These are phyloP conservation scores for Triplophysa tibetana DNA, from an alignment of 2,113 vertebrate species.

Conservation along the genomic window DNA sequence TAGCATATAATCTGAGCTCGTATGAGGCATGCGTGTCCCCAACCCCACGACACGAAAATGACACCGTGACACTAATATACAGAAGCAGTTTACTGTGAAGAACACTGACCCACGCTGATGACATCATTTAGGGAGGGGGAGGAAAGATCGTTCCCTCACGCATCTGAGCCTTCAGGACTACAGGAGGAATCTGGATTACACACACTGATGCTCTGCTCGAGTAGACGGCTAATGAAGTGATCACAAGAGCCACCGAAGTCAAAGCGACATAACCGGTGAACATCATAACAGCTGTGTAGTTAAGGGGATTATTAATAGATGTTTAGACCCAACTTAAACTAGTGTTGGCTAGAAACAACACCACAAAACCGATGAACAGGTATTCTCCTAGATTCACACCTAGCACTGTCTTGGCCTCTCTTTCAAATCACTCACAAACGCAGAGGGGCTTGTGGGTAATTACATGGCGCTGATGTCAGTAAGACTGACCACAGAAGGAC, in stretches of 20 bases:
- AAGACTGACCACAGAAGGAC: slow-evolving; percentile 8
- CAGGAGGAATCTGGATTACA: neutral
- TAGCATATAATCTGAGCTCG: neutral
- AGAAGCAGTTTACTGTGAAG: slow-evolving; percentile 22
- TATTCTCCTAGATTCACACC: neutral
- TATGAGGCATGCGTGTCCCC: slow-evolving; percentile 24
- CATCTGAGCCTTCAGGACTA: neutral
- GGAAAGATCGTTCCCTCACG: neutral
- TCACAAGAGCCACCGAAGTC: too few species aligned
- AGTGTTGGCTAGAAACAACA: neutral
- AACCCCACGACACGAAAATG: slow-evolving; percentile 14
- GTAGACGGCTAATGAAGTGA: too few species aligned
- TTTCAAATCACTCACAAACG: neutral
- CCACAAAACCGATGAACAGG: slow-evolving; percentile 8
- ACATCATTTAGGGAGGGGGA: slow-evolving; percentile 20
- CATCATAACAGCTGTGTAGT: too few species aligned
- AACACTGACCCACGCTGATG: slow-evolving; percentile 26
- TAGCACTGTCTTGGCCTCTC: neutral
- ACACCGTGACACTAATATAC: slow-evolving; percentile 46
- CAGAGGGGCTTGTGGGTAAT: slow-evolving; percentile 13
- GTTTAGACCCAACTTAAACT: neutral
- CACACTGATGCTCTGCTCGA: neutral
- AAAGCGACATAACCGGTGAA: too few species aligned
- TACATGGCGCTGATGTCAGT: slow-evolving; percentile 18
- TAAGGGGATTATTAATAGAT: neutral